Evolutionary conservation across 2,113 vertebrate genomes (phyloP), one percentile per base, ranked within the genome.

Genomic region (Forbesichthys papilliferus): DNA sequence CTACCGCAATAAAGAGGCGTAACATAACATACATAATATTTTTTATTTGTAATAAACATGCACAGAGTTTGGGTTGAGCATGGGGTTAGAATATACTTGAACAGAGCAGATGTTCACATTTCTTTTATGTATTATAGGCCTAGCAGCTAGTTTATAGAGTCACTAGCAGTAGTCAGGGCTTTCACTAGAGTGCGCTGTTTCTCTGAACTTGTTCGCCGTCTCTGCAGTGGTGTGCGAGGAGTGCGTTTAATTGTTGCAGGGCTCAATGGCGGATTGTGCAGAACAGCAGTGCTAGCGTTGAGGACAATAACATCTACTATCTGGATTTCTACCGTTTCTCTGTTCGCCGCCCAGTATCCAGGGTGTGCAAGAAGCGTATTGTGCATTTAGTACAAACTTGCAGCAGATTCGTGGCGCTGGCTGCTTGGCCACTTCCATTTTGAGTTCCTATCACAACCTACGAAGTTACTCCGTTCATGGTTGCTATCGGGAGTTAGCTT

Each of bases 191-290:
- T 84, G 47, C 92, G 82, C 86, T 77, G 75, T 85, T 84, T 48
- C 42, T 12, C 0, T 69, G 16, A 9, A 3, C 48, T 47, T 11
- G 55, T 53, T 42, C 51, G 46, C 20, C 4, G 62, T 81, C 85
- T 89, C 90, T 80, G 91, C 91, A 91, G 90, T 91, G 86, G 86
- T 77, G 81, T 82, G 91, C 90, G 88, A 92, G 91, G 90, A 91
- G 93, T 92, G 92, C 92, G 92, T 93, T 92, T 87, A 91, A 90
- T 93, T 91, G 89, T 88, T 90, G 90, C 88, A 87, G 82, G 84
- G 84, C 89, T 92, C 91, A 94, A 94, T 94, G 93, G 93, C 93
- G 93, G 93, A 92, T 86, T 81, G 82, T 87, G 90, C 78, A 78
- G 89, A 85, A 78, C 79, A 86, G 88, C 87, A 80, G 82, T 64